Conservation (phyloP, 1,140 invertebrate genomes). For the Caenorhabditis tropicalis region DNA sequence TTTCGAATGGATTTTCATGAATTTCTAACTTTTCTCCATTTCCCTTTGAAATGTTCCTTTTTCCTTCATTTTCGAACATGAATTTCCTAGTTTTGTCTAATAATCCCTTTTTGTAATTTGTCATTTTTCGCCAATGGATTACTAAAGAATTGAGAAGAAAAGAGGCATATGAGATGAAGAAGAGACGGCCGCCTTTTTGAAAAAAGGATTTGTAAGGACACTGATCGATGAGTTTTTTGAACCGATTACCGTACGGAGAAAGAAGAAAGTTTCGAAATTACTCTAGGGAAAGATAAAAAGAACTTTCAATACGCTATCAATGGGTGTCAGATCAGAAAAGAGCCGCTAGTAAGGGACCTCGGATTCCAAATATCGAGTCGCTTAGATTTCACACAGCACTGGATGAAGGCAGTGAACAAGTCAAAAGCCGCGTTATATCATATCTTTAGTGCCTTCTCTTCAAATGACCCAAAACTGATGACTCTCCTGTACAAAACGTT, state of each 20-base stretch:
- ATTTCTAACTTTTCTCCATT: neutral
- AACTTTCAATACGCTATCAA: neutral
- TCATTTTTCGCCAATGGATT: constrained; percentile 37
- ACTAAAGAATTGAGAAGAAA: neutral
- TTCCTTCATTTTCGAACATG: neutral
- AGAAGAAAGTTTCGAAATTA: neutral
- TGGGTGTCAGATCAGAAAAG: too few relatives aligned
- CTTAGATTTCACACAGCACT: too few relatives aligned
- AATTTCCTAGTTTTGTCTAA: constrained; percentile 8
- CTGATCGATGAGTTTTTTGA: constrained; percentile 36
- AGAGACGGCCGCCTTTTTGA: constrained; percentile 7
- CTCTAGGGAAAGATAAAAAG: neutral
- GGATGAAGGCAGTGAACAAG: too few relatives aligned
- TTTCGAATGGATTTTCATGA: constrained; percentile 25
- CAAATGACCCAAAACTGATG: too few relatives aligned
- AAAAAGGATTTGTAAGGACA: constrained; percentile 30
- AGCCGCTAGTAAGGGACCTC: too few relatives aligned
- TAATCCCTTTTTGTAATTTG: constrained; percentile 18
- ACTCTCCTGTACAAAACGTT: too few relatives aligned
- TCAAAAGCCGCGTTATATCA: too few relatives aligned
- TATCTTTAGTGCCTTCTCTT: too few relatives aligned
- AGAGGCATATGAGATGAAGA: neutral
- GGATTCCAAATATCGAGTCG: too few relatives aligned
- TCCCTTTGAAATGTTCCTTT: neutral
- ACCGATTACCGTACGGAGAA: constrained; percentile 5